phyloP scores from a whole-genome alignment of 1,140 invertebrate species.

The Physella acuta region DNA sequence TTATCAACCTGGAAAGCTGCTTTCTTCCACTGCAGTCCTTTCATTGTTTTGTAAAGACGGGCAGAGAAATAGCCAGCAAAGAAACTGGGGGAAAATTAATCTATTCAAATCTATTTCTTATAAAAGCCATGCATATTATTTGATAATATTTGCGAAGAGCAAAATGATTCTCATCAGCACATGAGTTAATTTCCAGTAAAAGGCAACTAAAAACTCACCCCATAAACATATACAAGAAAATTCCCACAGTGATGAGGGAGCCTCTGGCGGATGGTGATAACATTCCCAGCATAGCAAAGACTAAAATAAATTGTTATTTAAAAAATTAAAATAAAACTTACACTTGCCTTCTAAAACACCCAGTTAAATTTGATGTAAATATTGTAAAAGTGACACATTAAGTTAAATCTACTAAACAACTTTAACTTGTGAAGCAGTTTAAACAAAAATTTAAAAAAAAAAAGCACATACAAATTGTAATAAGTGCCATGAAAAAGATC shows the following conservation, averaged over 20 bases:
- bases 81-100: slow-evolving; percentile 60
- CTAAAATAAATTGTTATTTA: too few species aligned
- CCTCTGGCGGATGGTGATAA: slow-evolving; percentile 93
- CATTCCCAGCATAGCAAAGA: slow-evolving; percentile 99
- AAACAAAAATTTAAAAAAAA: background rate
- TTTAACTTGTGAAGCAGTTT: background rate
- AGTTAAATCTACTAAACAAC: background rate
- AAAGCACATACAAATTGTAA: slow-evolving; percentile 85
- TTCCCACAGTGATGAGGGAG: slow-evolving; percentile 90
- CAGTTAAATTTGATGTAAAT: background rate
- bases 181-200: background rate
- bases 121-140: background rate
- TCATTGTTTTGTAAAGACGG: slow-evolving; percentile 87
- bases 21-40: slow-evolving; percentile 90
- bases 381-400: background rate
- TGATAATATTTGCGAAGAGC: background rate
- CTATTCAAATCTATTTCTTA: background rate
- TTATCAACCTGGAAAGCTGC: slow-evolving; percentile 78
- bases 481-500: slow-evolving; percentile 91
- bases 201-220: too few species aligned
- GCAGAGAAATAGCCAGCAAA: slow-evolving; percentile 95
- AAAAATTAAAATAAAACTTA: too few species aligned
- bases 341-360: too few species aligned
- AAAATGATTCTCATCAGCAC: background rate
- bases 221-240: slow-evolving; percentile 95